phyloP scores from a whole-genome alignment of 2,113 vertebrate genomes.

The Barnardius zonarius region DNA sequence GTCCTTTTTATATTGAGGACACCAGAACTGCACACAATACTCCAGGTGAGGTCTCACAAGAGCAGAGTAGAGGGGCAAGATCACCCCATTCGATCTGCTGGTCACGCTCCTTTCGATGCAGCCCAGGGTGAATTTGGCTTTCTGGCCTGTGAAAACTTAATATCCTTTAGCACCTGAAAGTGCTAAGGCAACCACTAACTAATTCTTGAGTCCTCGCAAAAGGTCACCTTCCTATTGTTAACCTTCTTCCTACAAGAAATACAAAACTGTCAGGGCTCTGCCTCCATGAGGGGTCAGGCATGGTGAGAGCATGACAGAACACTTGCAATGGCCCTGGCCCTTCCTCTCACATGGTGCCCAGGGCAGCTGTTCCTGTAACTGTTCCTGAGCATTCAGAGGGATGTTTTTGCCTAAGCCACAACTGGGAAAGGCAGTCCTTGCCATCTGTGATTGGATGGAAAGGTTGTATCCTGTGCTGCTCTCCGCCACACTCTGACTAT shows the following conservation, averaged over 20 bases:
- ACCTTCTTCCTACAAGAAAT: not conserved
- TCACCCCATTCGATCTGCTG: no score
- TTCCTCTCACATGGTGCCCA: not conserved
- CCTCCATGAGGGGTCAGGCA: not conserved
- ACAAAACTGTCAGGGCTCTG: not conserved
- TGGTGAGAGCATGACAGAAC: not conserved
- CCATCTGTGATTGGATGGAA: not conserved
- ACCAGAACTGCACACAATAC: no score
- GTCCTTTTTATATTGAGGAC: no score
- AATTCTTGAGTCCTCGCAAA: not conserved
- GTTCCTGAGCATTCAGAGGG: not conserved
- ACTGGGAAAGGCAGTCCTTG: not conserved
- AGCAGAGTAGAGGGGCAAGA: no score
- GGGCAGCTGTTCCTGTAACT: not conserved
- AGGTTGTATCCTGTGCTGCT: not conserved
- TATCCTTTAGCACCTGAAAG: not conserved
- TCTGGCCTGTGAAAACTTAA: not conserved
- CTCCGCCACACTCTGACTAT: not conserved
- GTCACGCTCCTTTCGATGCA: no score
- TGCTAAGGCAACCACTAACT: not conserved
- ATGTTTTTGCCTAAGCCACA: not conserved
- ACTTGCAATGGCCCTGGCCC: not conserved
- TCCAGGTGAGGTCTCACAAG: no score
- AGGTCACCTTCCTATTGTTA: not conserved
- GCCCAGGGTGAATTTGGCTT: no score